Evolutionary conservation across 2,797 vertebrate species (phyloP).

Genomic region (Sternotherus odoratus): DNA sequence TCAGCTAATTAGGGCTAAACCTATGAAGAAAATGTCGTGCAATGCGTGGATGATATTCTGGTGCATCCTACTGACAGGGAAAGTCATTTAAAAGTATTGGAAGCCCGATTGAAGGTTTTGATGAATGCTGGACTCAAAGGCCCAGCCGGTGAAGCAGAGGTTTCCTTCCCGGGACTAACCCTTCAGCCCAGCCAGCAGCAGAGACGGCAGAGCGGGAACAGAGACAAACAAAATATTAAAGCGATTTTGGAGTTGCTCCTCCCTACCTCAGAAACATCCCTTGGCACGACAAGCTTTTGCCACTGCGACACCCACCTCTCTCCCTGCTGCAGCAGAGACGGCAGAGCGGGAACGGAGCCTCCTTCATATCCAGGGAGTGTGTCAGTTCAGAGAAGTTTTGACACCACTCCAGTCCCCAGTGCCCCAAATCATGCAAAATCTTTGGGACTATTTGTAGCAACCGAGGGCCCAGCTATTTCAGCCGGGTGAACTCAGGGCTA

Average conservation of each 20-base stretch:
- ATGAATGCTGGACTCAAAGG: neutral
- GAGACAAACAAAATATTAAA: neutral
- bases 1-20: neutral
- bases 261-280: neutral
- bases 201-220: too few species aligned
- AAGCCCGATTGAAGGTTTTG: neutral
- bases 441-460: too few species aligned
- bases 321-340: too few species aligned
- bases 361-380: too few species aligned
- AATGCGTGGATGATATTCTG: neutral
- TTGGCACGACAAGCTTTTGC: neutral
- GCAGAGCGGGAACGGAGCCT: too few species aligned
- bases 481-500: too few species aligned
- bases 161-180: neutral
- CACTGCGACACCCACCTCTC: too few species aligned
- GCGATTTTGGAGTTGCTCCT: neutral
- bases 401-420: too few species aligned
- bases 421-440: too few species aligned
- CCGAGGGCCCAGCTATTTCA: too few species aligned
- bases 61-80: neutral
- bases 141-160: neutral
- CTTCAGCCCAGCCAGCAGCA: neutral
- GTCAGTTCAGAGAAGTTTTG: too few species aligned
- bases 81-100: neutral
- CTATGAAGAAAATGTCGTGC: neutral